phyloP scores from a whole-genome alignment of 1,140 invertebrate species.

The Papilio polytes region DNA sequence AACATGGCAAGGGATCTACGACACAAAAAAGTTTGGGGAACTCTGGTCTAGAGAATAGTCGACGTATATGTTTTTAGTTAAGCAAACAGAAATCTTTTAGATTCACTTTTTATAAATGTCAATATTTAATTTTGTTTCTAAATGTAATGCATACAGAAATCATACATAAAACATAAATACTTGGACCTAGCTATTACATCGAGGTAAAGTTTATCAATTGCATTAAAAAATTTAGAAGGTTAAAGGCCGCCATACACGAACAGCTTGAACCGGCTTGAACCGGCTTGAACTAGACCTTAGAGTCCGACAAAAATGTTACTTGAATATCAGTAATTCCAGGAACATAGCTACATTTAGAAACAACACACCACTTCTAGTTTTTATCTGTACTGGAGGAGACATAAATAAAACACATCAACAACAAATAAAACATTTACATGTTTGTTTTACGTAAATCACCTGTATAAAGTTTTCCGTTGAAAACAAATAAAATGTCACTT shows the following conservation, averaged over 20 bases:
- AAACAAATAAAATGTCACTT: conserved; percentile 27
- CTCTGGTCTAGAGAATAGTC: neutral
- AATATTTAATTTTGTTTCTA: too few relatives aligned
- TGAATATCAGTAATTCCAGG: neutral
- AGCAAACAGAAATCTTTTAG: neutral
- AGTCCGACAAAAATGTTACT: neutral
- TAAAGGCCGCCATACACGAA: too few relatives aligned
- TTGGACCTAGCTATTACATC: too few relatives aligned
- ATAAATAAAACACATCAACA: neutral
- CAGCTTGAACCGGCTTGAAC: too few relatives aligned
- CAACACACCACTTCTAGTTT: neutral
- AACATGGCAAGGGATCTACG: neutral
- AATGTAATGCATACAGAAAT: too few relatives aligned
- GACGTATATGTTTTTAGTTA: neutral
- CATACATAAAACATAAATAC: too few relatives aligned
- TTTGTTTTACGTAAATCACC: neutral
- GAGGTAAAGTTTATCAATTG: too few relatives aligned
- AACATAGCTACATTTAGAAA: neutral
- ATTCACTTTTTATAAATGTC: neutral
- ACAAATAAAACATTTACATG: neutral
- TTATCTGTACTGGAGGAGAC: neutral
- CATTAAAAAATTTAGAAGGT: too few relatives aligned
- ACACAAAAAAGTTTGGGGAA: too few relatives aligned
- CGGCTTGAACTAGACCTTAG: too few relatives aligned
- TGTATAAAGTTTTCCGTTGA: conserved; percentile 15